Evolutionary conservation across 2,113 vertebrate species (phyloP).

Genomic region (Ariopsis seemanni): DNA sequence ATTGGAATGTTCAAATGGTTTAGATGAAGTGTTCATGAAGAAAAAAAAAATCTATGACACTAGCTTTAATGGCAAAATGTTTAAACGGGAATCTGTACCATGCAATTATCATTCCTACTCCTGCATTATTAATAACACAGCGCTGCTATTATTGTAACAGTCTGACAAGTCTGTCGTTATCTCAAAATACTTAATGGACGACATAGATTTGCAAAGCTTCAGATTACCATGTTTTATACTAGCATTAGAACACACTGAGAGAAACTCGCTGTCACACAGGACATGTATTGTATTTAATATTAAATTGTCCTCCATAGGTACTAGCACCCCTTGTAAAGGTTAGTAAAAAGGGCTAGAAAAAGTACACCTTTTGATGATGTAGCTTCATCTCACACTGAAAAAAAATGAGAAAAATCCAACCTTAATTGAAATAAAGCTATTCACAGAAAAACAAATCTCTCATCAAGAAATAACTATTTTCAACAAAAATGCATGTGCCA

Average conservation of each 20-base stretch:
- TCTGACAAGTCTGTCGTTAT: slow-evolving; percentile 38
- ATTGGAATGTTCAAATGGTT: background rate
- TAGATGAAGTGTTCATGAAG: background rate
- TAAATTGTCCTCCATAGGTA: no score
- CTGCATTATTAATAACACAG: slow-evolving; percentile 42
- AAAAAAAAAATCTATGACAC: background rate
- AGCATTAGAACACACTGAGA: background rate
- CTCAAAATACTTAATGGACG: slow-evolving; percentile 4
- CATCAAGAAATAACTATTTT: no score
- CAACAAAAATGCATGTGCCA: no score
- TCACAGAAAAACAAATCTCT: no score
- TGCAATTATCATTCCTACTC: slow-evolving; percentile 19
- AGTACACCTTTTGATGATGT: no score
- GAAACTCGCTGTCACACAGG: background rate
- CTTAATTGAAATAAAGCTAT: no score
- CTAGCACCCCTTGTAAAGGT: no score
- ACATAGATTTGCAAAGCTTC: background rate
- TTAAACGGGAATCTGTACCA: slow-evolving; percentile 10
- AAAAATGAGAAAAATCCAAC: no score
- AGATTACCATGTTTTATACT: background rate
- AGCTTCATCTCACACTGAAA: no score
- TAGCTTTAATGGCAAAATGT: slow-evolving; percentile 34
- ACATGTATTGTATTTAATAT: background rate
- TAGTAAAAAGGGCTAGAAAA: no score
- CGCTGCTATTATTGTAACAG: slow-evolving; percentile 26